Conservation (phyloP, 1,140 invertebrate species). For the Delia radicum region DNA sequence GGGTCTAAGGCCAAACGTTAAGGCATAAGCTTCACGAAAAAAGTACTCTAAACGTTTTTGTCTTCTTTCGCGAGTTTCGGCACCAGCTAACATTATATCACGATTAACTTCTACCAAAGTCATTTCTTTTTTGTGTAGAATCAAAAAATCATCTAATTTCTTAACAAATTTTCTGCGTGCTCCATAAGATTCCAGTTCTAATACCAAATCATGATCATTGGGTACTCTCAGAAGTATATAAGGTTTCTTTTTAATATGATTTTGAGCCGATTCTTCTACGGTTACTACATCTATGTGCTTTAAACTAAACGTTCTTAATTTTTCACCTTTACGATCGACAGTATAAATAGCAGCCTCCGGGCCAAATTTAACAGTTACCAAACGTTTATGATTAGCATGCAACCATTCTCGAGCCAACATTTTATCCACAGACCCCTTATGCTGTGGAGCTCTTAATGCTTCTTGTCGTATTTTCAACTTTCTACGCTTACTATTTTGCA, state of each 20-base stretch:
- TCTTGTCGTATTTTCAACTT: constrained; percentile 81
- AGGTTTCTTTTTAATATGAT: constrained; percentile 75
- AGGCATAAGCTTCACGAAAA: constrained; percentile 95
- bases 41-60: constrained; percentile 96
- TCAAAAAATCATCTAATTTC: constrained; percentile 83
- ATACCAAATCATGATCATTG: constrained; percentile 93
- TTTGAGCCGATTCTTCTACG: constrained; percentile 80
- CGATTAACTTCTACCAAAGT: constrained; percentile 59
- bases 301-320: constrained; percentile 78
- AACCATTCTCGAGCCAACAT: constrained; percentile 95
- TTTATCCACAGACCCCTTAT: constrained; percentile 79
- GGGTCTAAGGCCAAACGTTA: constrained; percentile 82
- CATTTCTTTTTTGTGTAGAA: constrained; percentile 75
- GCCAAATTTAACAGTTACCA: constrained; percentile 87
- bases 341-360: constrained; percentile 81
- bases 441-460: constrained; percentile 62
- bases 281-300: constrained; percentile 72
- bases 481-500: constrained; percentile 82
- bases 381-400: constrained; percentile 86
- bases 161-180: constrained; percentile 86
- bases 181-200: constrained; percentile 84
- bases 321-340: constrained; percentile 86
- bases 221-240: constrained; percentile 84
- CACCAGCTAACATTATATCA: constrained; percentile 88
- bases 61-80: constrained; percentile 92